Evolutionary conservation across 2,113 vertebrate species (phyloP).

Genomic region (Spermophilus dauricus): DNA sequence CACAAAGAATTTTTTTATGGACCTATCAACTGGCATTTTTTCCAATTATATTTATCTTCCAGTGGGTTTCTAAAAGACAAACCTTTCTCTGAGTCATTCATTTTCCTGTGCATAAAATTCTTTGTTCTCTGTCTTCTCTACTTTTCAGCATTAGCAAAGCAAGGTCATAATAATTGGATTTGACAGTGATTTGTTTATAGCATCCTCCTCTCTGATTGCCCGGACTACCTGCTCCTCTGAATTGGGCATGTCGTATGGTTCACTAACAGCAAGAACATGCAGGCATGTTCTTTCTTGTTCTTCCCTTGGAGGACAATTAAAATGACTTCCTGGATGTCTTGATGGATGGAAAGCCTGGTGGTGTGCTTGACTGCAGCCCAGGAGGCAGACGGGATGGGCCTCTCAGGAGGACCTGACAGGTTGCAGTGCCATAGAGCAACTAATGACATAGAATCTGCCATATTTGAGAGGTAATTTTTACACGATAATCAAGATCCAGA

Average conservation of each 20-base stretch:
- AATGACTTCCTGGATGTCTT: not conserved
- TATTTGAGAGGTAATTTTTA: constrained; percentile 84
- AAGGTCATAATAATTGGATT: not conserved
- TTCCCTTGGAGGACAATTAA: not conserved
- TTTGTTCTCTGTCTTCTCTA: not conserved
- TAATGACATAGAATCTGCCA: not conserved
- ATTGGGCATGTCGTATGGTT: not conserved
- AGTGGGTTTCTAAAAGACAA: not conserved
- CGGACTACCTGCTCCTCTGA: not conserved
- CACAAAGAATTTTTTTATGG: not conserved
- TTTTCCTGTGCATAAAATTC: not conserved
- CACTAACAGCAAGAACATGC: not conserved
- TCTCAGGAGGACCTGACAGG: not conserved
- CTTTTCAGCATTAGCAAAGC: not conserved
- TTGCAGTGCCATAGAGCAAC: not conserved
- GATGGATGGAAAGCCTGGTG: not conserved
- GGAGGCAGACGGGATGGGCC: not conserved
- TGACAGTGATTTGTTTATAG: no score
- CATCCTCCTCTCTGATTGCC: not conserved
- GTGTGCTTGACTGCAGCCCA: no score
- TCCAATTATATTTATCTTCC: not conserved
- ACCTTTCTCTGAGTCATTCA: not conserved
- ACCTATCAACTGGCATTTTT: not conserved
- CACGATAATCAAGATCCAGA: constrained; percentile 91
- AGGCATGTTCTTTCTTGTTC: not conserved